Base-by-base conservation (phyloP, 1,140 invertebrate genomes). In the Amyelois transitella region DNA sequence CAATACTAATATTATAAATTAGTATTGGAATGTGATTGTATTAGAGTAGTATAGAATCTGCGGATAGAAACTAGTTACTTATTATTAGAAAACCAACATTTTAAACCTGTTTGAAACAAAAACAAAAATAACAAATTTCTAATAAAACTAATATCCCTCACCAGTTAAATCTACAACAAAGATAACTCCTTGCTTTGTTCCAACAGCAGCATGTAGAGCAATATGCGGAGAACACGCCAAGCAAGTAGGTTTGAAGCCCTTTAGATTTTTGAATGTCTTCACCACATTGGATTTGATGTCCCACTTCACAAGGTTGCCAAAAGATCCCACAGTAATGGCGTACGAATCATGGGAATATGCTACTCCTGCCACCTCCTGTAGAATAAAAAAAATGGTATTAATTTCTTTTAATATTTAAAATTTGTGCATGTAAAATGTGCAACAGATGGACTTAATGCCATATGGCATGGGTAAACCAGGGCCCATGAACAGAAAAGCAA, bases 291-390 rank as follows among this genome's bases (percentile, higher is more conserved):
- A 89, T 12, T 73, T 73, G 2, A 91, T 64, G 64, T 93, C 91
- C 93, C 94, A 95, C 51, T 91, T 88, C 0, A 93, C 85, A 44
- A 95, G 69, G 57, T 74, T 80, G 10, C 93, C 92, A 60, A 85
- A 78, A 62, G 88, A 82, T 59, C 91, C 92, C 10, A 93, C 89
- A 52, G 91, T 91, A 53, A 93, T 75, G 6, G 92, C 80, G 72
- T 64, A 71, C 45, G 75, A 69, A 38, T 85, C 75, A 53, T 66
- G 82, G 43, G 84, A 75, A 65, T 90, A 91, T 3, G 73, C 89
- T 14, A 93, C 86, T 8, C 89, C 90, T 14, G 89, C 60, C 6
- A 92, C 66, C 62, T 82, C 82, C 81, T 87, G 55, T 54, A 72
- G 6, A 47, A 58, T 65, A 69, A 63, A 21, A 52, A 60, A 32